A percentile compares a stretch with the other conserved stretches of the same genome.
phyloP scores from a whole-genome alignment of 2,113 vertebrate genomes.

The Sisor rabdophorus region DNA sequence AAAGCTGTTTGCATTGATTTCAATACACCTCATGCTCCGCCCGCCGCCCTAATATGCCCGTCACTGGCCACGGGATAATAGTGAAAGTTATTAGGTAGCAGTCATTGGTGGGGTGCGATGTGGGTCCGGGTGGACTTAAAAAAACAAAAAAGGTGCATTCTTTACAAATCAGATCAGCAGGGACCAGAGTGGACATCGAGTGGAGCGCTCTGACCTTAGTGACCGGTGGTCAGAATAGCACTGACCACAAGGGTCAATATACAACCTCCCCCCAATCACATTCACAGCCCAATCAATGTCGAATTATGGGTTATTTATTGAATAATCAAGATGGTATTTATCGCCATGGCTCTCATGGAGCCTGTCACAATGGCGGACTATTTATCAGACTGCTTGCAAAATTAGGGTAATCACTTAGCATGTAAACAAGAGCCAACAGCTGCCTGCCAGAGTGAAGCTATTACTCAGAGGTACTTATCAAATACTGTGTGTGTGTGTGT shows the following conservation, averaged over 20 bases:
- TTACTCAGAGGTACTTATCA: conserved; percentile 75
- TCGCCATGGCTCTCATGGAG: conserved; percentile 55
- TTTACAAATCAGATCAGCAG: conserved; percentile 68
- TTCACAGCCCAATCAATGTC: conserved; percentile 79
- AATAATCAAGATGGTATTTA: conserved; percentile 81
- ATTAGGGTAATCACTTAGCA: conserved; percentile 89
- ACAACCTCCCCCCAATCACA: conserved; percentile 54
- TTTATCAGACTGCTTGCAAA: conserved; percentile 78
- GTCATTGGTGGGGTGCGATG: conserved; percentile 53
- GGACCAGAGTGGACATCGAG: conserved; percentile 40
- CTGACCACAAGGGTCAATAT: conserved; percentile 76
- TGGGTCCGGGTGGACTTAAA: conserved; percentile 54
- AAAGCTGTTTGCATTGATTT: conserved; percentile 67
- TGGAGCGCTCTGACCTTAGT: conserved; percentile 59
- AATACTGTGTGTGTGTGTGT: conserved; percentile 33
- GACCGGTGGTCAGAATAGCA: conserved; percentile 65
- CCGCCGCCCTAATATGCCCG: conserved; percentile 57
- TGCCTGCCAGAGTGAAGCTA: conserved; percentile 70
- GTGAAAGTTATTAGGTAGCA: conserved; percentile 63
- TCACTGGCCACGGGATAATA: conserved; percentile 63
- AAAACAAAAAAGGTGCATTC: conserved; percentile 65
- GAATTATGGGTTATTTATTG: conserved; percentile 84
- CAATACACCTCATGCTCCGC: conserved; percentile 70
- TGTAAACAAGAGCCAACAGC: conserved; percentile 86
- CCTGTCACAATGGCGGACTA: conserved; percentile 60